Evolutionary conservation across 2,113 vertebrate genomes (phyloP).

Genomic region (Phainopepla nitens): DNA sequence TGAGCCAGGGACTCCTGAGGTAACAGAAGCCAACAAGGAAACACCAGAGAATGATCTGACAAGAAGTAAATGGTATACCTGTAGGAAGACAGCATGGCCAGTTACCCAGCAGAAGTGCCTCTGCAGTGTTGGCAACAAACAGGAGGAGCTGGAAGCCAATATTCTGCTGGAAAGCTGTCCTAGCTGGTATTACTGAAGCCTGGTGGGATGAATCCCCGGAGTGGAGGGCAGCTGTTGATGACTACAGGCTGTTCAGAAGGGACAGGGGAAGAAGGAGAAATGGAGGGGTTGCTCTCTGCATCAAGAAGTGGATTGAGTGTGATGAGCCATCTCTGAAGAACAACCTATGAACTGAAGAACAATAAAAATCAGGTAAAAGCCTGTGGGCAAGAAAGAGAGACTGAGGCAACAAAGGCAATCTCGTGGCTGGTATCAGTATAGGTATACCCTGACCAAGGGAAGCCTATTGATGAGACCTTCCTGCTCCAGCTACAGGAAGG

Average conservation of each 20-base stretch:
- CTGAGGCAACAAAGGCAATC: background rate
- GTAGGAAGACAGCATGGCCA: too few species aligned
- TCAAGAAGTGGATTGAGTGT: background rate
- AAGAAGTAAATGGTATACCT: background rate
- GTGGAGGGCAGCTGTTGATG: background rate
- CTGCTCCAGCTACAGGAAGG: background rate
- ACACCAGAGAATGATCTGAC: background rate
- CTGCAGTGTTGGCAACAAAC: fast-evolving
- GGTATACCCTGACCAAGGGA: background rate
- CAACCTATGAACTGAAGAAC: background rate
- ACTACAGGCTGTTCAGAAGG: background rate
- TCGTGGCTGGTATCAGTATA: background rate
- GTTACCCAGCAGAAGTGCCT: background rate
- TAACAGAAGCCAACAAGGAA: background rate
- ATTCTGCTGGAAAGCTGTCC: background rate
- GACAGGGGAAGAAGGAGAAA: background rate
- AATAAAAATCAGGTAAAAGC: background rate
- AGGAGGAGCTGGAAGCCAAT: background rate
- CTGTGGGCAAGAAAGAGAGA: background rate
- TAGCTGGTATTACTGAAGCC: background rate
- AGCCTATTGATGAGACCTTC: background rate
- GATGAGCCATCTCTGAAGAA: background rate
- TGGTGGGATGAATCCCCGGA: too few species aligned
- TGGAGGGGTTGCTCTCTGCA: background rate
- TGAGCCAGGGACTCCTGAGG: background rate